Percentiles rank a stretch among this genome's conserved stretches.
phyloP scores from a whole-genome alignment of 2,113 vertebrate species.

The Callochromis pleurospilus region DNA sequence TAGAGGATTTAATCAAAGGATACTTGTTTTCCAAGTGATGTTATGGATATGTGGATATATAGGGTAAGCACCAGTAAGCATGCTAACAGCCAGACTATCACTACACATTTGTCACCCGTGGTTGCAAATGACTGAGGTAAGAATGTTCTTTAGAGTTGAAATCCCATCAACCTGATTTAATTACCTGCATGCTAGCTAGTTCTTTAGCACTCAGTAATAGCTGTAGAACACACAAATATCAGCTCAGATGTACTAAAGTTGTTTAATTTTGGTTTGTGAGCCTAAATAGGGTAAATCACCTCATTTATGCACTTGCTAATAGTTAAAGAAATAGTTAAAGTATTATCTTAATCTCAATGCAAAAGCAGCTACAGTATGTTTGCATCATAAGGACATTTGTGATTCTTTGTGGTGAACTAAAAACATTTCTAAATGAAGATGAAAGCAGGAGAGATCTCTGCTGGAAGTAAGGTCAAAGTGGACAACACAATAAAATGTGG shows the following conservation, averaged over 20 bases:
- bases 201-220: neutral
- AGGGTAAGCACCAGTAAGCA: neutral
- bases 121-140: neutral
- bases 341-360: neutral
- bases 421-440: neutral
- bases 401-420: neutral
- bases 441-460: neutral
- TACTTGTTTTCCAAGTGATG: neutral
- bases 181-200: neutral
- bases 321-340: neutral
- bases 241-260: neutral
- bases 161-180: neutral
- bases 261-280: neutral
- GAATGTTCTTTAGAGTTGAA: neutral
- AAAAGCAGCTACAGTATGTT: neutral
- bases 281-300: neutral
- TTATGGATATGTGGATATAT: neutral
- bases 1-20: neutral
- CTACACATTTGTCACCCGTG: neutral
- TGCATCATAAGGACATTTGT: neutral
- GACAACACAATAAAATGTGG: neutral
- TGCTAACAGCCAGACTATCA: neutral
- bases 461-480: neutral
- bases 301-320: neutral
- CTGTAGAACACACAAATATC: neutral